Evolutionary conservation across 2,797 vertebrate genomes (phyloP), one percentile per base, ranked within the genome.

Genomic region (Aeoliscus strigatus): DNA sequence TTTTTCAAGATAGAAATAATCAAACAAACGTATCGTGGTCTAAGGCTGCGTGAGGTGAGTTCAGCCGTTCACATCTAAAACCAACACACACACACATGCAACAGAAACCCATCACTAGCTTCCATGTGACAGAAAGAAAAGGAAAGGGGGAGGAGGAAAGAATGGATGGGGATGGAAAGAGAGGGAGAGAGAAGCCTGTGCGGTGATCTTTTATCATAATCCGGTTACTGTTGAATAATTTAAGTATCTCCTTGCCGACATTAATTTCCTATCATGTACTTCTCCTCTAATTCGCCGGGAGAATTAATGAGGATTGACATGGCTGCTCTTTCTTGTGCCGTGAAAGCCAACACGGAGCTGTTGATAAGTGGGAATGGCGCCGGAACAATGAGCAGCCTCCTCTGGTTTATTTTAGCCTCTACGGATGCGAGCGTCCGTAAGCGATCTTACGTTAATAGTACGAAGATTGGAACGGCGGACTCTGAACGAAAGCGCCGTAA

Each of bases 181-280:
- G 63, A 59, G 51, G 62, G 45, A 64, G 26, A 60, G 63, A 59
- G 51, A 64, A 69, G 48, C 40, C 48, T 53, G 58, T 40, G 39
- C 39, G 48, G 73, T 73, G 78, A 83, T 84, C 73, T 82, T 82
- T 82, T 73, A 81, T 84, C 80, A 75, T 82, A 84, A 86, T 84
- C 81, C 76, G 73, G 70, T 86, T 85, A 82, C 75, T 75, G 76
- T 60, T 85, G 82, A 86, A 86, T 86, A 80, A 85, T 86, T 83
- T 68, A 85, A 81, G 72, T 77, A 61, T 77, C 70, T 80, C 71
- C 77, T 86, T 60, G 66, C 79, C 75, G 74, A 82, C 80, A 79
- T 85, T 84, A 65, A 84, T 84, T 87, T 85, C 76, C 81, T 79
- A 83, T 84, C 77, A 81, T 81, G 75, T 78, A 64, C 72, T 70